These are phyloP conservation scores for Drosophila pseudotalamancana DNA, from an alignment of 2,888 invertebrate species.

Conservation along the genomic window DNA sequence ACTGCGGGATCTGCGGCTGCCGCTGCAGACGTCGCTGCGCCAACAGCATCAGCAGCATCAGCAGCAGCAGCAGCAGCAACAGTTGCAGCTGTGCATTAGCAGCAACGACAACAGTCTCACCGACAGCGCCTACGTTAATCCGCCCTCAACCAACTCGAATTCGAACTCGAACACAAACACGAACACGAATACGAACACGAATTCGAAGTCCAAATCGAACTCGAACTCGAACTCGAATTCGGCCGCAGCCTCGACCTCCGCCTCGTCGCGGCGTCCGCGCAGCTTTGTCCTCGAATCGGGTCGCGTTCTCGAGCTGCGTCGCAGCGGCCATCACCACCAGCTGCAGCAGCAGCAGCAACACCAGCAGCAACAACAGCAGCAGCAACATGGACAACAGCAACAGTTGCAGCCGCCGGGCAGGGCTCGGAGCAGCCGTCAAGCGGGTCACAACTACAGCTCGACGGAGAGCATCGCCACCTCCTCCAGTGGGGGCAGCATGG, in stretches of 20 bases:
- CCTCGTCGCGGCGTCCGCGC: slow-evolving; percentile 85
- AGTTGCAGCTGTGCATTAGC: slow-evolving; percentile 60
- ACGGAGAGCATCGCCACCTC: slow-evolving; percentile 95
- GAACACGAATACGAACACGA: slow-evolving; percentile 64
- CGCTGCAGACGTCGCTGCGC: slow-evolving; percentile 88
- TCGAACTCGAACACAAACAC: too few species aligned
- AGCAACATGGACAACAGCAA: slow-evolving; percentile 60
- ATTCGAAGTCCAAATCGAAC: slow-evolving; percentile 70
- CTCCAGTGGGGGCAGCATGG: slow-evolving; percentile 94
- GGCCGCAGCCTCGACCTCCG: slow-evolving; percentile 54
- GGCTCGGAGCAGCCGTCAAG: slow-evolving; percentile 1
- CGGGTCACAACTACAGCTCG: slow-evolving; percentile 85
- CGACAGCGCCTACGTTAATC: slow-evolving; percentile 83
- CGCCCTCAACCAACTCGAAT: slow-evolving; percentile 74
- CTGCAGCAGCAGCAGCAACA: slow-evolving; percentile 78
- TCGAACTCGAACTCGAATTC: slow-evolving; percentile 58
- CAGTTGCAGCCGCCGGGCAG: slow-evolving; percentile 2
- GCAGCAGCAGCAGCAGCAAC: slow-evolving; percentile 64
- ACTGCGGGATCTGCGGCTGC: slow-evolving; percentile 90
- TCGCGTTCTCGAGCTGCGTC: slow-evolving; percentile 90
- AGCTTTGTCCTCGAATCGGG: slow-evolving; percentile 87
- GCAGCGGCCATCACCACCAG: slow-evolving; percentile 84
- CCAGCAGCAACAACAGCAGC: slow-evolving; percentile 36
- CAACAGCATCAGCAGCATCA: slow-evolving; percentile 6
- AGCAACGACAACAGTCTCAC: slow-evolving; percentile 82